Evolutionary conservation across 2,888 invertebrate species (phyloP).

Genomic region (Watsonalla binaria): DNA sequence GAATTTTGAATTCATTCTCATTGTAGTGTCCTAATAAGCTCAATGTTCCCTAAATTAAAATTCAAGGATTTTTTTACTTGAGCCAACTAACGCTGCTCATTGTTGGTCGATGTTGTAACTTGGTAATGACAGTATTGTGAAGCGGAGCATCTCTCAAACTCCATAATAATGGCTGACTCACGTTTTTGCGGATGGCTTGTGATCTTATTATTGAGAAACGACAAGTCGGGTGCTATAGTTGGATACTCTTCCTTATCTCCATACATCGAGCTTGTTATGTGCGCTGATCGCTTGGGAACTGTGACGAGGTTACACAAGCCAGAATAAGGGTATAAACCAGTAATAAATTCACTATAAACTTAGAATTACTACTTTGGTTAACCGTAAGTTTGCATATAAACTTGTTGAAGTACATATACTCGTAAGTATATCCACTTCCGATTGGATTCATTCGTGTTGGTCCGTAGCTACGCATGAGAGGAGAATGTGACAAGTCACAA

Average conservation of each 20-base stretch:
- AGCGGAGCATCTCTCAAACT: conserved; percentile 50
- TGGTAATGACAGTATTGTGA: conserved; percentile 65
- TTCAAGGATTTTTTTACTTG: conserved; percentile 29
- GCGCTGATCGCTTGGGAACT: conserved; percentile 66
- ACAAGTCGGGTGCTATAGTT: conserved; percentile 40
- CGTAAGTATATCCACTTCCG: conserved; percentile 23
- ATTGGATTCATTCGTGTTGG: conserved; percentile 9
- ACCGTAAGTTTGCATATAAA: no score
- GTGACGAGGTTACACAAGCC: conserved; percentile 57
- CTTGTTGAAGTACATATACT: neutral
- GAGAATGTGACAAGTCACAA: conserved; percentile 49
- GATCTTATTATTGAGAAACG: conserved; percentile 68
- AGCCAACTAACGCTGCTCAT: conserved; percentile 23
- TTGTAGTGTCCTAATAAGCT: neutral
- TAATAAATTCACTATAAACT: neutral
- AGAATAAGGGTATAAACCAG: conserved; percentile 16
- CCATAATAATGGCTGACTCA: conserved; percentile 59
- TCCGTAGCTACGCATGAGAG: conserved; percentile 18
- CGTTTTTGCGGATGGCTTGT: conserved; percentile 66
- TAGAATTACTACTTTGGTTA: neutral
- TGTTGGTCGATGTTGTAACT: conserved; percentile 47
- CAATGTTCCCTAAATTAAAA: conserved; percentile 17
- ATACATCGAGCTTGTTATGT: conserved; percentile 62
- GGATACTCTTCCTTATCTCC: conserved; percentile 56
- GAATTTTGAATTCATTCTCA: neutral